Base-by-base conservation (phyloP, 2,888 invertebrate species). In the Dastarcus helophoroides region DNA sequence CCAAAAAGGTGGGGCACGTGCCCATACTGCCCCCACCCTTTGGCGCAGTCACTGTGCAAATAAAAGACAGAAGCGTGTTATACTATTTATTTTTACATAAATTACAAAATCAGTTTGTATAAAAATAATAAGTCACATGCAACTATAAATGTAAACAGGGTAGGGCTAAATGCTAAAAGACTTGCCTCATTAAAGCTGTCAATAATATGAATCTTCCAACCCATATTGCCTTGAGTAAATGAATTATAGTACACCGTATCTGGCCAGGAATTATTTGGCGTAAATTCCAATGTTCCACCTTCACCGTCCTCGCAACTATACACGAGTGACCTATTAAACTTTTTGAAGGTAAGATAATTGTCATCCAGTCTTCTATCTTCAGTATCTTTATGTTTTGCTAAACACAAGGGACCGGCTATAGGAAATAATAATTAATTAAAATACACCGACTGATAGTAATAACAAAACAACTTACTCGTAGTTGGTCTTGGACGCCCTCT, bases 171-270 rank as follows among this genome's bases (percentile, higher is more conserved):
- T n/a, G n/a, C n/a, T n/a, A n/a, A n/a, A n/a, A n/a, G n/a, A n/a
- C n/a, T n/a, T n/a, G n/a, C n/a, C n/a, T n/a, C n/a, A n/a, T n/a
- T n/a, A n/a, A 77, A 80, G 31, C 72, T 79, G 61, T 94, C 91
- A 31, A 93, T 80, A 13, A 94, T 73, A 60, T 82, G 80, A 53
- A 94, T 89, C 59, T 86, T 86, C 70, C 89, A 91, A 37, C 94
- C 94, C 89, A 94, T 93, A 62, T 91, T 88, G 14, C 83, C 74
- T 50, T 89, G 89, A 3, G 88, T 85, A 62, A 86, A 93, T 36
- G 90, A 90, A 65, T 94, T 83, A 58, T 89, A 89, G 62, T 91
- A 94, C 12, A 94, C 86, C 14, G 75, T 65, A 60, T 93, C 90
- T 0, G 94, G 93, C 82, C 90, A 90, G 2, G 85, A 74, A 25